Evolutionary conservation across 2,888 invertebrate species (phyloP), one percentile per base, ranked within the genome.

Genomic region (Ornithoptera priamus): DNA sequence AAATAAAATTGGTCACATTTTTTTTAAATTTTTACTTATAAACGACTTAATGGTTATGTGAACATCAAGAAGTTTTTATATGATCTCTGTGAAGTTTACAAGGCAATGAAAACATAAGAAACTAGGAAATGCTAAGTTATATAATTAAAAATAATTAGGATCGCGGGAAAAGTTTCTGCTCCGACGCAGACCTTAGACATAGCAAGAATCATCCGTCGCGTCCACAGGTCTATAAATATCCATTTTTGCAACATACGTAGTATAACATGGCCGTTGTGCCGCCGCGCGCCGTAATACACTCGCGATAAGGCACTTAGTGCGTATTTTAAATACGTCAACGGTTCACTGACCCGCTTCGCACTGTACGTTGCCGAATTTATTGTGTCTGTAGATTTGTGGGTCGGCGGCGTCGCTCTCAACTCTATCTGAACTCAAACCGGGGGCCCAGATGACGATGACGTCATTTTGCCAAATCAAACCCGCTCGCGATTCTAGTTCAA

Each of bases 381-480:
- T 91, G 90, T 92, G 92, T 90, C 90, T 92, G 90, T 92, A 92
- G 90, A 90, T 91, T 91, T 92, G 88, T 92, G 87, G 92, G 92
- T 92, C 91, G 89, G 85, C 86, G 86, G 84, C 72, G 77, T 70
- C 60, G 64, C 78, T 77, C 76, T 72, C 72, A 66, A 68, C 72
- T 85, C 86, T 88, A 86, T 82, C 85, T 89, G 88, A 90, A 89
- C 87, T 89, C 84, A 84, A 85, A 86, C 84, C 83, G 83, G 88
- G 90, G 90, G 86, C 85, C 87, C 89, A 85, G 86, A 84, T 86
- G 80, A 80, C 71, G 75, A 79, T 92, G 91, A 91, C 91, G 91
- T 91, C 91, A 91, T 73, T 77, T 79, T 81, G 82, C 82, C 84
- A 83, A 86, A 86, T 84, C 79, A 79, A 82, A 83, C 85, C 87